These are phyloP conservation scores for Leistus spinibarbis DNA, from an alignment of 2,888 invertebrate species.

Conservation along the genomic window DNA sequence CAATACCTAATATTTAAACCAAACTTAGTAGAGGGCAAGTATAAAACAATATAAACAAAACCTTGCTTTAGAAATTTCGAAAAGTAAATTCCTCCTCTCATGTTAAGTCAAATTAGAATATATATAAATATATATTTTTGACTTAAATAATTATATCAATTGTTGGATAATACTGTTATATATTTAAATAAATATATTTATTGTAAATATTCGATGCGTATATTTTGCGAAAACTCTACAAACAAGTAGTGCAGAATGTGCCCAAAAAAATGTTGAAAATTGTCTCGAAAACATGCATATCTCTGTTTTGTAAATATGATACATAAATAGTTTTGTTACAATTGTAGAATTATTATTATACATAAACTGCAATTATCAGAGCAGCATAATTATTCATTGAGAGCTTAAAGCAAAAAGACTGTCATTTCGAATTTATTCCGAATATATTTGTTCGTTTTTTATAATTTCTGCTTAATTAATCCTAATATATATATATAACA, in stretches of 20 bases:
- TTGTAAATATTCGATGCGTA: conserved; percentile 28
- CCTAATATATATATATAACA: too few relatives aligned
- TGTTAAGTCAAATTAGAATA: conserved; percentile 20
- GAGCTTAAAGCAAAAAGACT: not conserved
- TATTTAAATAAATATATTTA: conserved; percentile 22
- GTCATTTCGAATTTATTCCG: not conserved
- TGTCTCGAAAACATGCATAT: not conserved
- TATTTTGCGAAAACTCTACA: conserved; percentile 27
- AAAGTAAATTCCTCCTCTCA: conserved; percentile 7
- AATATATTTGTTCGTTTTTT: too few relatives aligned
- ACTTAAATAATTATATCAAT: conserved; percentile 34
- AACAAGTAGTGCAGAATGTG: conserved; percentile 25
- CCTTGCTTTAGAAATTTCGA: conserved; percentile 13
- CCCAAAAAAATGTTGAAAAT: conserved; percentile 17
- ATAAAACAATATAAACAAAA: not conserved
- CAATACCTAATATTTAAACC: conserved; percentile 16
- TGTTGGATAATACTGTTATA: conserved; percentile 38
- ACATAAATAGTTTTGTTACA: not conserved
- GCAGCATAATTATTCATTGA: not conserved
- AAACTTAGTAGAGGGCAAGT: not conserved
- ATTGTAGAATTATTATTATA: not conserved
- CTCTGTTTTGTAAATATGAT: not conserved
- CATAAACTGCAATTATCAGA: not conserved
- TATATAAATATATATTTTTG: conserved; percentile 38
- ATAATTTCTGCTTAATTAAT: too few relatives aligned